phyloP scores from a whole-genome alignment of 2,888 invertebrate genomes.

The Entomobrya proxima region DNA sequence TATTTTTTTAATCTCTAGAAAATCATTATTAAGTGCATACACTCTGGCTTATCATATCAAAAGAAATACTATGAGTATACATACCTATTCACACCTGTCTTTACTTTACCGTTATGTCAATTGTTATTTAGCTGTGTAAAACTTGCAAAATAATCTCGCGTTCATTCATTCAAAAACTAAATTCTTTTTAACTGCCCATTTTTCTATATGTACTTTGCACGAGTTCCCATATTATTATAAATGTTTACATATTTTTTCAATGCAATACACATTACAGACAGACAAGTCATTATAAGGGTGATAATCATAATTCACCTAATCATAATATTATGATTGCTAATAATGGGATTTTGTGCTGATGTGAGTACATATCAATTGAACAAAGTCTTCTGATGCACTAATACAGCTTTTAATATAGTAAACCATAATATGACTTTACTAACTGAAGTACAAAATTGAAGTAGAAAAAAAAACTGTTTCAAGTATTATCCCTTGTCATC shows the following conservation, averaged over 20 bases:
- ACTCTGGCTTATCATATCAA: no score
- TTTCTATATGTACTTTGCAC: not conserved
- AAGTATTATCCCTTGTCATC: constrained; percentile 2
- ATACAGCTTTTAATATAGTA: no score
- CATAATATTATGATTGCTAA: constrained; percentile 10
- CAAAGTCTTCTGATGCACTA: not conserved
- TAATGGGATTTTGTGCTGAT: not conserved
- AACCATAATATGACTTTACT: no score
- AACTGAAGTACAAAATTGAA: no score
- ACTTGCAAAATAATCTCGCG: not conserved
- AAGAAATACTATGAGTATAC: no score
- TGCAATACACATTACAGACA: not conserved
- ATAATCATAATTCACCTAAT: constrained; percentile 10
- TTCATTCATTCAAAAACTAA: no score
- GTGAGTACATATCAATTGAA: not conserved
- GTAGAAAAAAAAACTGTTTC: not conserved
- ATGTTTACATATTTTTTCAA: not conserved
- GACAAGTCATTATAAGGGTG: not conserved
- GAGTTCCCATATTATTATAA: not conserved
- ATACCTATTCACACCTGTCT: no score
- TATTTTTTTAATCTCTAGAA: no score
- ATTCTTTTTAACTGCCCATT: not conserved
- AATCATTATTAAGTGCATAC: no score
- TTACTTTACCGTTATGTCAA: no score
- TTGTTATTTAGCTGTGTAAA: not conserved